These are phyloP conservation scores for Batillaria attramentaria DNA, from an alignment of 1,140 invertebrate genomes.

Conservation along the genomic window DNA sequence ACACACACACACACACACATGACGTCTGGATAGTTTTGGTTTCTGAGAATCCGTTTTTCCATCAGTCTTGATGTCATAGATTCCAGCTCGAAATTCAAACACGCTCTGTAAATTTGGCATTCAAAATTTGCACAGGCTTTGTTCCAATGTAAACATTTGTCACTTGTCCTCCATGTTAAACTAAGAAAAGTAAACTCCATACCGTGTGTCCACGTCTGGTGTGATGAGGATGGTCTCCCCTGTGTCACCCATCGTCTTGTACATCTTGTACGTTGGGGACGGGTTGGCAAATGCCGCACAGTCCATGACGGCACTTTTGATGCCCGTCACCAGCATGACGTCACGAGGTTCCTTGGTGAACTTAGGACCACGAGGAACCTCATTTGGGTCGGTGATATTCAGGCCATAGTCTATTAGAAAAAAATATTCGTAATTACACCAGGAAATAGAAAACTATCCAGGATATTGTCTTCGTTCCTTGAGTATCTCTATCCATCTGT, in stretches of 20 bases:
- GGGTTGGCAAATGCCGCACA: slow-evolving; percentile 93
- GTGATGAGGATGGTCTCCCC: slow-evolving; percentile 33
- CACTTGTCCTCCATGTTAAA: too few relatives aligned
- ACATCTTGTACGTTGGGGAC: slow-evolving; percentile 92
- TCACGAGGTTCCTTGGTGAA: slow-evolving; percentile 44
- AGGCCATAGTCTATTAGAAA: slow-evolving; percentile 53
- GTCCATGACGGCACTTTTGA: slow-evolving; percentile 58
- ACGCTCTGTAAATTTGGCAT: too few relatives aligned
- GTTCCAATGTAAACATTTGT: too few relatives aligned
- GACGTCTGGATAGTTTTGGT: too few relatives aligned
- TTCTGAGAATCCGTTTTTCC: too few relatives aligned
- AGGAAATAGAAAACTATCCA: too few relatives aligned
- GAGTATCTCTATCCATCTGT: too few relatives aligned
- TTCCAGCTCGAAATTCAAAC: too few relatives aligned
- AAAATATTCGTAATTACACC: too few relatives aligned
- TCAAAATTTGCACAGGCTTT: too few relatives aligned
- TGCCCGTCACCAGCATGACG: slow-evolving; percentile 35
- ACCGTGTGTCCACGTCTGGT: slow-evolving; percentile 21
- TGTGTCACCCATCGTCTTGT: slow-evolving; percentile 65
- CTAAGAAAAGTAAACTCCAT: neutral
- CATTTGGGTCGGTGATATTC: slow-evolving; percentile 37
- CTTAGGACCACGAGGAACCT: slow-evolving; percentile 40
- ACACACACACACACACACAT: neutral
- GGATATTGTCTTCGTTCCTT: too few relatives aligned
- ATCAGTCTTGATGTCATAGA: too few relatives aligned